Conservation (phyloP, 2,113 vertebrate species). For the Mustela nigripes region DNA sequence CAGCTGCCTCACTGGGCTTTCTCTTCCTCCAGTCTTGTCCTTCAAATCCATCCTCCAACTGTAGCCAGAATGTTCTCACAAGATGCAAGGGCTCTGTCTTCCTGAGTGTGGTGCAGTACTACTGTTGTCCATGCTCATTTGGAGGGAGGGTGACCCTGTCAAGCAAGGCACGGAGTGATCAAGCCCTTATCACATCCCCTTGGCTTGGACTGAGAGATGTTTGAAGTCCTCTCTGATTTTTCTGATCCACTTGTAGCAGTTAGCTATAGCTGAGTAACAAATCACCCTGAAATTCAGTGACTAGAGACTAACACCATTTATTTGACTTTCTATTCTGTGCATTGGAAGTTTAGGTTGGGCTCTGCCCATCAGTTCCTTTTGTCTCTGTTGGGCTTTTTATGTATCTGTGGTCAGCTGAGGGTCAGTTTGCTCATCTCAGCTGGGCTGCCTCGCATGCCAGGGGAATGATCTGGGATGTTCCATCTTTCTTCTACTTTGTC, state of each 20-base stretch:
- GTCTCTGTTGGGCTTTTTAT: not conserved
- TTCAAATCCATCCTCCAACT: too few species aligned
- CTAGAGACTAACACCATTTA: not conserved
- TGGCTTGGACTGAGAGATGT: not conserved
- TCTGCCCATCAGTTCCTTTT: not conserved
- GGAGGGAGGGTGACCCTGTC: not conserved
- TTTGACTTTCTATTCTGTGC: not conserved
- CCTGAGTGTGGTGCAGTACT: accelerated
- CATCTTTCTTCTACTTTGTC: not conserved
- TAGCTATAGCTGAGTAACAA: not conserved
- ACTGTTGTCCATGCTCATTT: not conserved
- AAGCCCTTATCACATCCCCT: not conserved
- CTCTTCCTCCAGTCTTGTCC: not conserved
- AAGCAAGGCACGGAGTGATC: too few species aligned
- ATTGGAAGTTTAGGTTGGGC: not conserved
- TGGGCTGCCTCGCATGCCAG: not conserved
- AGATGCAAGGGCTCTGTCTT: too few species aligned
- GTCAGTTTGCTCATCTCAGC: not conserved
- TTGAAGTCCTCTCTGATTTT: not conserved
- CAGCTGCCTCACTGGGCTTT: not conserved
- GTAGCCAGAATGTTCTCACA: not conserved
- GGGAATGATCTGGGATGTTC: not conserved
- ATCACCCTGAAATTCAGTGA: not conserved
- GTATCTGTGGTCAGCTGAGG: not conserved
- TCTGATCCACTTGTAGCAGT: not conserved